A percentile compares a stretch with the other conserved stretches of the same genome.
These are phyloP conservation scores for Anoplius nigerrimus DNA, from an alignment of 2,888 invertebrate genomes.

Conservation along the genomic window DNA sequence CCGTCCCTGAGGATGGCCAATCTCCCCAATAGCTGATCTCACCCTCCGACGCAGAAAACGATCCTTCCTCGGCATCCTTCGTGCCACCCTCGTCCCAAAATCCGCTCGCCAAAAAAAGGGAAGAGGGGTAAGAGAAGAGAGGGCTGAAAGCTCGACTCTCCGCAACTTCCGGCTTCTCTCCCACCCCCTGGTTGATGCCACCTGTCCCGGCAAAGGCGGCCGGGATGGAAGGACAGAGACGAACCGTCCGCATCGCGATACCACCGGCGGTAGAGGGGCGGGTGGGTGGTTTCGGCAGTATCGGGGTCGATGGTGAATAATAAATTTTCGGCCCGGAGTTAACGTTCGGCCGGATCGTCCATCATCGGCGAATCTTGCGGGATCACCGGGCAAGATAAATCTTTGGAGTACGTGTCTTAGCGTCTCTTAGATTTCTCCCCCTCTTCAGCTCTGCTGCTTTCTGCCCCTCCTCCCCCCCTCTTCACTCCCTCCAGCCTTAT, in stretches of 20 bases:
- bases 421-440: constrained; percentile 21
- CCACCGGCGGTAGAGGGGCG: not conserved
- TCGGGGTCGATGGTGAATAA: constrained; percentile 20
- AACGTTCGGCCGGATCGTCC: constrained; percentile 27
- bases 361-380: constrained; percentile 30
- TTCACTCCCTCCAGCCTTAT: not conserved
- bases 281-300: not conserved
- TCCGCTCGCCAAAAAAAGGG: too few species aligned
- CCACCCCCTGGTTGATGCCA: constrained; percentile 11
- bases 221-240: not conserved
- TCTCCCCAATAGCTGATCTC: constrained; percentile 15
- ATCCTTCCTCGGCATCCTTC: not conserved
- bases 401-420: constrained; percentile 6
- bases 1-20: not conserved
- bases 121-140: constrained; percentile 18
- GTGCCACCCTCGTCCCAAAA: not conserved
- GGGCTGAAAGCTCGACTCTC: not conserved
- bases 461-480: not conserved
- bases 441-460: too few species aligned
- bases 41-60: not conserved
- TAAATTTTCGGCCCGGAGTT: constrained; percentile 32
- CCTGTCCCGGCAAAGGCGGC: not conserved
- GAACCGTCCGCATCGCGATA: not conserved
- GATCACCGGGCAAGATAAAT: constrained; percentile 32
- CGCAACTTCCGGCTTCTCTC: not conserved